phyloP scores from a whole-genome alignment of 2,888 invertebrate species.

The Dicyrtoma fusca region DNA sequence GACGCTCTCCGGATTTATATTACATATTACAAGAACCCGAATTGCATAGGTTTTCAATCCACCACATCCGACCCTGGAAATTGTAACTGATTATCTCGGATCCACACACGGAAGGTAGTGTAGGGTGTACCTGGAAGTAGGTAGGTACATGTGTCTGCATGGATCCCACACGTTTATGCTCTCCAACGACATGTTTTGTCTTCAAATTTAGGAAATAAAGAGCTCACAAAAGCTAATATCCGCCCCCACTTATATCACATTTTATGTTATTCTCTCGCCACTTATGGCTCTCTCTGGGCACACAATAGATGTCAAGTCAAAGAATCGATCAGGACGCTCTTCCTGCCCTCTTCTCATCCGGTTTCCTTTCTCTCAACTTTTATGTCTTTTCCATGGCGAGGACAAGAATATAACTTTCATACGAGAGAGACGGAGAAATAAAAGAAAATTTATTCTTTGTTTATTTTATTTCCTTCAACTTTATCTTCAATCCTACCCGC shows the following conservation, averaged over 20 bases:
- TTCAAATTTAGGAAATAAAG: conserved; percentile 42
- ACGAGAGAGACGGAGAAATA: neutral
- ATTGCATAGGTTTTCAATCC: no score
- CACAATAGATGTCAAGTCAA: conserved; percentile 39
- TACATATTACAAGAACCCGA: no score
- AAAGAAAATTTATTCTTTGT: conserved; percentile 26
- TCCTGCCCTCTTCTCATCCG: conserved; percentile 18
- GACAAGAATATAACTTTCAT: neutral
- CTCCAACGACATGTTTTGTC: conserved; percentile 37
- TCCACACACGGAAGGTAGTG: no score
- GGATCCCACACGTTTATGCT: neutral
- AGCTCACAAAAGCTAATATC: conserved; percentile 47
- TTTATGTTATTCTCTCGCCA: conserved; percentile 36
- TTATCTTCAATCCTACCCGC: conserved; percentile 11
- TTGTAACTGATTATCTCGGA: no score
- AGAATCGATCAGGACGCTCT: conserved; percentile 30
- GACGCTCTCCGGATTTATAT: no score
- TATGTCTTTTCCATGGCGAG: neutral
- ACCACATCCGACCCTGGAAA: no score
- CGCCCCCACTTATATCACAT: conserved; percentile 40
- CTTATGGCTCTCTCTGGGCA: conserved; percentile 38
- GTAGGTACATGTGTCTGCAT: no score
- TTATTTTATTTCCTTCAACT: conserved; percentile 25
- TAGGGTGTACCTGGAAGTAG: no score
- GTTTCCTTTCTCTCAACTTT: conserved; percentile 9